A percentile compares a stretch with the other conserved stretches of the same genome.
These are phyloP conservation scores for Metallyticus violacea DNA, from an alignment of 2,888 invertebrate species.

Conservation along the genomic window DNA sequence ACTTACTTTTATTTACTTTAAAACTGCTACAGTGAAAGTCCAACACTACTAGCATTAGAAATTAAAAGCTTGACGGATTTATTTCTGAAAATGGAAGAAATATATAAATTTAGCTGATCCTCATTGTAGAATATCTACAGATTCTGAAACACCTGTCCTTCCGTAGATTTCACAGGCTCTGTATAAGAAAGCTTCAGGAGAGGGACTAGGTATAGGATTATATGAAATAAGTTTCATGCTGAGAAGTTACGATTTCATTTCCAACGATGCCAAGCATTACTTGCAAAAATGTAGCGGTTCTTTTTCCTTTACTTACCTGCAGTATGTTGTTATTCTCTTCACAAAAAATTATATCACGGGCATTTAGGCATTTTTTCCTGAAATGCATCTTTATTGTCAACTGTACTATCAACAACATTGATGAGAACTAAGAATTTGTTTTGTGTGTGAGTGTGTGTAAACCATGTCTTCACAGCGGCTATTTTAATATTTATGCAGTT, in stretches of 20 bases:
- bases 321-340: not conserved
- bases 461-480: slow-evolving; percentile 10
- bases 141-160: no score
- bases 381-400: slow-evolving; percentile 51
- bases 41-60: no score
- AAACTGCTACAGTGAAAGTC: no score
- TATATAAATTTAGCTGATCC: no score
- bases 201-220: not conserved
- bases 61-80: no score
- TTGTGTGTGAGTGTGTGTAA: not conserved
- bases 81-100: no score
- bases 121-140: no score
- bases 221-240: not conserved
- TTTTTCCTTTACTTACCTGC: not conserved
- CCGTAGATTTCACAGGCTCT: no score
- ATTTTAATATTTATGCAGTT: not conserved
- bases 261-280: not conserved
- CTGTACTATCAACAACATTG: slow-evolving; percentile 50
- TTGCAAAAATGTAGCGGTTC: not conserved
- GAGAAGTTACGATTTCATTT: not conserved
- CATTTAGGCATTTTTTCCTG: slow-evolving; percentile 39
- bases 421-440: slow-evolving; percentile 43
- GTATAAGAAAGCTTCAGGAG: not conserved
- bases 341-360: not conserved
- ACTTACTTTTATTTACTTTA: no score